Conservation (phyloP, 2,797 vertebrate genomes). For the Synaphobranchus kaupii region DNA sequence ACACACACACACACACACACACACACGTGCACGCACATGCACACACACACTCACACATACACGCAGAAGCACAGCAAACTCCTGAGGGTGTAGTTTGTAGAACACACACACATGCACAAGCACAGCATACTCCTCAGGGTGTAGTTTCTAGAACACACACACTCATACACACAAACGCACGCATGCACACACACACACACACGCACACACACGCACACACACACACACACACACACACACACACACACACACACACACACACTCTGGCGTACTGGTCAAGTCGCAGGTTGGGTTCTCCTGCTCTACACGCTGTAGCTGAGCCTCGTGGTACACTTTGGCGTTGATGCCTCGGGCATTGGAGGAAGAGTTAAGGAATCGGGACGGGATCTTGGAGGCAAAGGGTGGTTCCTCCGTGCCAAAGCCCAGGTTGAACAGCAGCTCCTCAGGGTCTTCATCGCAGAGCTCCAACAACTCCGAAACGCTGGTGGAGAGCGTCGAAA, state of each 20-base stretch:
- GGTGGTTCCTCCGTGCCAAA: slow-evolving; percentile 95
- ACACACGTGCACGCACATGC: too few relatives aligned
- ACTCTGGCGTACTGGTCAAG: slow-evolving; percentile 84
- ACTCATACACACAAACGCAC: too few relatives aligned
- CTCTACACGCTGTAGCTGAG: slow-evolving; percentile 94
- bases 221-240: not conserved
- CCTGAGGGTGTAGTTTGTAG: too few relatives aligned
- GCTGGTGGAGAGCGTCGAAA: slow-evolving; percentile 61
- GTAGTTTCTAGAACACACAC: too few relatives aligned
- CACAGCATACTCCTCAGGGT: too few relatives aligned
- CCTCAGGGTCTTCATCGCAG: slow-evolving; percentile 95
- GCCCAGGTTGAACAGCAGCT: slow-evolving; percentile 93
- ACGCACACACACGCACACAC: not conserved
- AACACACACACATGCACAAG: too few relatives aligned
- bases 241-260: not conserved
- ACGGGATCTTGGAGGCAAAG: slow-evolving; percentile 88
- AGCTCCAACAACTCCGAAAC: slow-evolving; percentile 94
- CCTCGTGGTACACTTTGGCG: slow-evolving; percentile 94
- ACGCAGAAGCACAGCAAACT: too few relatives aligned
- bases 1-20: too few relatives aligned
- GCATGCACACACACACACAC: too few relatives aligned
- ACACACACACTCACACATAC: too few relatives aligned
- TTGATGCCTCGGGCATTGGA: slow-evolving; percentile 91
- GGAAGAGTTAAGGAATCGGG: slow-evolving; percentile 86
- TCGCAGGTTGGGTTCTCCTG: slow-evolving; percentile 95